Base-by-base conservation (phyloP, 2,113 vertebrate species). In the Cercocebus atys region DNA sequence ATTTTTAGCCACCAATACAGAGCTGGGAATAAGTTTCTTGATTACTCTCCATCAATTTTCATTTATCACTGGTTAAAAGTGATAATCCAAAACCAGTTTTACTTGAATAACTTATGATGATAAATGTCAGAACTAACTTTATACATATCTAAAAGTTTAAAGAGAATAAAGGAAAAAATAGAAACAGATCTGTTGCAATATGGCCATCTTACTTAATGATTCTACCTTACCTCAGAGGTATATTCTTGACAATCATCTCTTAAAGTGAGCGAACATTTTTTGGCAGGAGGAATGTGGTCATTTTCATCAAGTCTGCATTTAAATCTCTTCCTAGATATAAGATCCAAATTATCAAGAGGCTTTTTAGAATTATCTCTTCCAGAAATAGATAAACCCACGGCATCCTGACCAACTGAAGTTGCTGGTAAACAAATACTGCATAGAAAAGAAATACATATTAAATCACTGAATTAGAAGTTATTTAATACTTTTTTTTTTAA, bases 201-300 rank as follows among this genome's bases (percentile, higher is more conserved):
- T 2, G 4, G n/a, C 68, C 17, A 66, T 68, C 18, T 78, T 90
- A 38, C 7, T 87, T 94, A 88, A 88, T 40, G 38, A 88, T 20
- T 25, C 93, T 80, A 10, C 50, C 98, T 98, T 92, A 99, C 99
- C 98, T 99, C 85, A 7, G 66, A 93, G 66, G 75, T 59, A 16
- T 72, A 89, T 95, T 98, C 96, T 50, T 94, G 72, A 92, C 66
- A 94, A 88, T 79, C 38, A 45, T 97, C 92, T 82, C 14, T 27
- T 45, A 18, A 72, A 96, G 72, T 0, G 52, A 97, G n/a, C 3
- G 22, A 27, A 84, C 8, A 61, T 97, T 96, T 98, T 96, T 99
- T 99, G 45, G 93, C 88, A 96, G 96, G 93, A 97, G 96, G 90
- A 92, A 88, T 30, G 38, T 50, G 32, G 40, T 97, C 73, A 87